A percentile compares a stretch with the other conserved stretches of the same genome.
phyloP scores from a whole-genome alignment of 2,888 invertebrate species.

The Margaritifera margaritifera region DNA sequence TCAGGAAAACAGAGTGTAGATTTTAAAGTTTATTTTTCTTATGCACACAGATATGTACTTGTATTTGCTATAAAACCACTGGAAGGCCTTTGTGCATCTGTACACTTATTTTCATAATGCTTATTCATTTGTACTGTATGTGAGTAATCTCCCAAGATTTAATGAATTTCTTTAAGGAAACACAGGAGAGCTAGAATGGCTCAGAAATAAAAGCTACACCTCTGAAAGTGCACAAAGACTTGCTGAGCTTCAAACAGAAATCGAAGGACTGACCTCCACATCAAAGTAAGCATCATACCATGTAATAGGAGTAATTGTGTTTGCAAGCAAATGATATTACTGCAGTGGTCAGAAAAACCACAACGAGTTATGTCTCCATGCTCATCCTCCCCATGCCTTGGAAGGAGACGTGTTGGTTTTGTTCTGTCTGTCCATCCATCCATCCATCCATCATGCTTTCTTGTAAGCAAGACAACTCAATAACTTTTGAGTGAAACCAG shows the following conservation, averaged over 20 bases:
- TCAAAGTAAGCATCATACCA: not conserved
- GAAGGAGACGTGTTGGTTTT: not conserved
- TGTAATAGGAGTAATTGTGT: not conserved
- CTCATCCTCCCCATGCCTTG: not conserved
- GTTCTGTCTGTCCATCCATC: not conserved
- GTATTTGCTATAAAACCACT: no score
- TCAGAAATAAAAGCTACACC: constrained; percentile 44
- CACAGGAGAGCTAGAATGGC: constrained; percentile 32
- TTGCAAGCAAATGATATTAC: not conserved
- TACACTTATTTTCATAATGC: no score
- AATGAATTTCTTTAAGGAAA: no score
- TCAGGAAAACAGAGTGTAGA: no score
- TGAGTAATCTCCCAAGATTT: no score
- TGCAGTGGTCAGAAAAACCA: not conserved
- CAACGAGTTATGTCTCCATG: not conserved
- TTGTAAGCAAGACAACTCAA: no score
- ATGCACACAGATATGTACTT: no score
- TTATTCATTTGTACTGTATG: no score
- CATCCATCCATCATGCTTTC: no score
- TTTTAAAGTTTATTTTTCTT: no score
- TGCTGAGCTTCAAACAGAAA: constrained; percentile 31
- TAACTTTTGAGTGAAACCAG: no score
- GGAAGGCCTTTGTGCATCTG: no score
- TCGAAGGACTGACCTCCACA: constrained; percentile 1
- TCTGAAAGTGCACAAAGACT: constrained; percentile 30